Evolutionary conservation across 1,140 invertebrate species (phyloP).

Genomic region (Drosophila sucinea): DNA sequence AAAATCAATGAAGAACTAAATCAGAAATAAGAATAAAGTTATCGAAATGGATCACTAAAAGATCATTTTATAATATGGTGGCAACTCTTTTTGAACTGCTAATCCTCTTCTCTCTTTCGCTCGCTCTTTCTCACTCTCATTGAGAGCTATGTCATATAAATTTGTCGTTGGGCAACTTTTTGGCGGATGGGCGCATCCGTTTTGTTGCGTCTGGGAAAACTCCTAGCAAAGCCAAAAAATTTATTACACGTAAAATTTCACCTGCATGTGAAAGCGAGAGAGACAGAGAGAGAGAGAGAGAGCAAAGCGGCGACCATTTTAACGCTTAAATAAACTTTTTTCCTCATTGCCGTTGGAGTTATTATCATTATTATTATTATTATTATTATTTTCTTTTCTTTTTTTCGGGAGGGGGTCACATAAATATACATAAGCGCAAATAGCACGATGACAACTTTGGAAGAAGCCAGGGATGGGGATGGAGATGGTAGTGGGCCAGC

Average conservation of each 20-base stretch:
- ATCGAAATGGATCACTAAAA: too few species aligned
- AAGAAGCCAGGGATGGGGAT: conserved; percentile 3
- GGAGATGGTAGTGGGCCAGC: not conserved
- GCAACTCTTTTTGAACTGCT: too few species aligned
- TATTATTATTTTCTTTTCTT: conserved; percentile 15
- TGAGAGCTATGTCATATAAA: conserved; percentile 31
- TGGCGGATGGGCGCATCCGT: conserved; percentile 49
- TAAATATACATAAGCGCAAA: conserved; percentile 47
- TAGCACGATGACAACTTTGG: conserved; percentile 14
- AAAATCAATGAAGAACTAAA: too few species aligned
- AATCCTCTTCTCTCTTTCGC: too few species aligned
- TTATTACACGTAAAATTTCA: conserved; percentile 71
- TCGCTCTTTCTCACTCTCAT: too few species aligned
- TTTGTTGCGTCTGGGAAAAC: conserved; percentile 39
- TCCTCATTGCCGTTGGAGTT: conserved; percentile 12
- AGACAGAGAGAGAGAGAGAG: not conserved
- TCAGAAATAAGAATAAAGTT: too few species aligned
- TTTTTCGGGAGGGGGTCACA: conserved; percentile 28
- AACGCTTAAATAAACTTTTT: conserved; percentile 66
- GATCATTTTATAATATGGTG: too few species aligned
- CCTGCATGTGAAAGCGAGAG: conserved; percentile 36
- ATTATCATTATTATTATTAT: conserved; percentile 19
- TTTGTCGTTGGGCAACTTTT: conserved; percentile 56
- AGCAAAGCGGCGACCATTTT: conserved; percentile 45
- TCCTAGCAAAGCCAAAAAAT: conserved; percentile 63